phyloP scores from a whole-genome alignment of 2,888 invertebrate species.

The Antheraea yamamai region DNA sequence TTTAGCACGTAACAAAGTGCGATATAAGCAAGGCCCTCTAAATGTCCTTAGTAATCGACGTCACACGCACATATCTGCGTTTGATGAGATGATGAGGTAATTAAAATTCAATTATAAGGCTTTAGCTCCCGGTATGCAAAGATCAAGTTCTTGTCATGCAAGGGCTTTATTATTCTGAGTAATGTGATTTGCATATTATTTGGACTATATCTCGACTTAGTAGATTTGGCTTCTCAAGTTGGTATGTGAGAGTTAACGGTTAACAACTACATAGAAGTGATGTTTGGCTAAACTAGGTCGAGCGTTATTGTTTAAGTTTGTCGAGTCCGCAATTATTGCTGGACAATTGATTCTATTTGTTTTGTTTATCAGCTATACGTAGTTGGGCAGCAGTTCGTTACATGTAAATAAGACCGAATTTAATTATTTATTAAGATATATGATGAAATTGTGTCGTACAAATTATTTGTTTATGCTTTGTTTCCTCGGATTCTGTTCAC shows the following conservation, averaged over 20 bases:
- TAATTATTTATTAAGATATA: background rate
- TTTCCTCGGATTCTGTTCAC: background rate
- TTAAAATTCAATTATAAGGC: conserved; percentile 4
- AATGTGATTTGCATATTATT: conserved; percentile 6
- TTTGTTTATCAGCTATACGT: background rate
- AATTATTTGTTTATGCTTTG: background rate
- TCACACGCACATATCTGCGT: background rate
- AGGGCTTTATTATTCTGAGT: background rate
- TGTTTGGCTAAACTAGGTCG: conserved; percentile 8
- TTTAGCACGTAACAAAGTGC: background rate
- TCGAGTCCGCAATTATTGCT: background rate
- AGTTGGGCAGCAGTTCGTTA: background rate
- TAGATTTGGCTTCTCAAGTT: background rate
- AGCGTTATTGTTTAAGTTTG: conserved; percentile 9
- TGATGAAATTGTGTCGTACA: background rate
- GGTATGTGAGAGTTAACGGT: background rate
- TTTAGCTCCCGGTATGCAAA: background rate
- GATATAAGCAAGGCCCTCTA: background rate
- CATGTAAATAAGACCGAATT: background rate
- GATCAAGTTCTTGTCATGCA: background rate
- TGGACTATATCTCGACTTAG: background rate
- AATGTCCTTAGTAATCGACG: background rate
- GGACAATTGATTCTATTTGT: background rate
- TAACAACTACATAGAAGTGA: background rate
- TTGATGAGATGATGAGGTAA: conserved; percentile 4